Conservation (phyloP, 2,797 vertebrate genomes). For the Pangasius mekongensis region DNA sequence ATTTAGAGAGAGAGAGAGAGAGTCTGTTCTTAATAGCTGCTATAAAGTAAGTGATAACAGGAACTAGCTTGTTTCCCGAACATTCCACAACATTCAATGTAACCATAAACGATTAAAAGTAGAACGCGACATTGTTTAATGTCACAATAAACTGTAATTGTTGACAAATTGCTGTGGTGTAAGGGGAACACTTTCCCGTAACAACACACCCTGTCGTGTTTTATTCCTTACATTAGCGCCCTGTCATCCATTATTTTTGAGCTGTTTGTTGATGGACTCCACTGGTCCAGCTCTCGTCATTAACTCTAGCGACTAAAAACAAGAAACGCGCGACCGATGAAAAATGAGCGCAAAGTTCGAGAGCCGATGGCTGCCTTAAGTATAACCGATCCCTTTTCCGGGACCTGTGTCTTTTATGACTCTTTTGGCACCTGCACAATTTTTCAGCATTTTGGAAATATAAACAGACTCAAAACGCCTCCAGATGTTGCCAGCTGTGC, state of each 20-base stretch:
- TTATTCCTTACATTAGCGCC: background rate
- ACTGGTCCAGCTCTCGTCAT: background rate
- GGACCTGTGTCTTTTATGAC: slow-evolving; percentile 75
- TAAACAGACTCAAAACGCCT: slow-evolving; percentile 79
- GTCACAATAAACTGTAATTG: no score
- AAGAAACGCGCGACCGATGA: background rate
- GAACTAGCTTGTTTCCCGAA: background rate
- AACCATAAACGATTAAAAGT: no score
- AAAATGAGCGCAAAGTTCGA: background rate
- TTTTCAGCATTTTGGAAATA: slow-evolving; percentile 81
- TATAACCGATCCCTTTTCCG: slow-evolving; percentile 74
- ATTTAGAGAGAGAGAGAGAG: slow-evolving; percentile 21
- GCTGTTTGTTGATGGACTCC: background rate
- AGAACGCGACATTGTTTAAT: background rate
- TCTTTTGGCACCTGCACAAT: slow-evolving; percentile 79
- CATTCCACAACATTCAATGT: no score
- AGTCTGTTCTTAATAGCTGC: background rate
- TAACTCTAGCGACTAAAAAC: background rate
- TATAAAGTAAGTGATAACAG: background rate
- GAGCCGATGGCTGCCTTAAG: slow-evolving; percentile 60
- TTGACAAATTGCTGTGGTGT: background rate
- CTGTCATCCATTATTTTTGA: background rate
- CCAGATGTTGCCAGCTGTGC: slow-evolving; percentile 84
- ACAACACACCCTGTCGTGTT: background rate
- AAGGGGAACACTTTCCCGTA: background rate